These are phyloP conservation scores for Frieseomelitta varia DNA, from an alignment of 1,140 invertebrate genomes.

Conservation along the genomic window DNA sequence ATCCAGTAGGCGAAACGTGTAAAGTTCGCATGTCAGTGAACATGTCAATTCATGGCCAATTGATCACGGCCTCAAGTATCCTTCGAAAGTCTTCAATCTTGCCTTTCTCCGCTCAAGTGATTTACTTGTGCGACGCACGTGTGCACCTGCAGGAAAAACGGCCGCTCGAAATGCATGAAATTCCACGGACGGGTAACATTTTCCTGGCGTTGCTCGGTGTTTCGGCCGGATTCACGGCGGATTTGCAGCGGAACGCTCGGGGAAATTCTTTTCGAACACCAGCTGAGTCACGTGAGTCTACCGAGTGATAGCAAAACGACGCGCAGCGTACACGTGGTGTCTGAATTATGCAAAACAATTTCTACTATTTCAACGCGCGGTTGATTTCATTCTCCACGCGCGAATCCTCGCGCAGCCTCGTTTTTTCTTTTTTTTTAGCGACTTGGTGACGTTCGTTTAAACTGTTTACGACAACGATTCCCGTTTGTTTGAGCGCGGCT, in stretches of 20 bases:
- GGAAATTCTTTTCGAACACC: conserved; percentile 23
- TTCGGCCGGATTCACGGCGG: conserved; percentile 42
- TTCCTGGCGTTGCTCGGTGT: conserved; percentile 36
- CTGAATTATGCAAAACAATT: conserved; percentile 47
- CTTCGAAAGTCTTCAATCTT: conserved; percentile 40
- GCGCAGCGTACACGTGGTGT: not conserved
- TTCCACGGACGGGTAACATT: conserved; percentile 50
- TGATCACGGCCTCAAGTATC: conserved; percentile 44
- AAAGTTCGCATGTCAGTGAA: too few species aligned
- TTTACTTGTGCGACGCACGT: conserved; percentile 54
- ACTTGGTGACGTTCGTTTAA: not conserved
- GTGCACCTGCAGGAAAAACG: conserved; percentile 55
- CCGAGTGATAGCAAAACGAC: not conserved
- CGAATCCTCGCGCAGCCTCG: not conserved
- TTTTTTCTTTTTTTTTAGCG: not conserved
- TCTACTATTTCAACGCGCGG: not conserved
- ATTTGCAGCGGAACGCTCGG: conserved; percentile 1
- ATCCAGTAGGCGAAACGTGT: too few species aligned
- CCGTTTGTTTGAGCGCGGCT: not conserved
- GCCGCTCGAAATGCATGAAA: conserved; percentile 41
- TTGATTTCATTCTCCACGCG: not conserved
- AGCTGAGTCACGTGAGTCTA: not conserved
- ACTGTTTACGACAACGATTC: conserved; percentile 6
- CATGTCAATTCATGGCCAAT: conserved; percentile 24
- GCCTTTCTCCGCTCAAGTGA: conserved; percentile 42